Conservation (phyloP, 2,113 vertebrate species). For the Pandion haliaetus region DNA sequence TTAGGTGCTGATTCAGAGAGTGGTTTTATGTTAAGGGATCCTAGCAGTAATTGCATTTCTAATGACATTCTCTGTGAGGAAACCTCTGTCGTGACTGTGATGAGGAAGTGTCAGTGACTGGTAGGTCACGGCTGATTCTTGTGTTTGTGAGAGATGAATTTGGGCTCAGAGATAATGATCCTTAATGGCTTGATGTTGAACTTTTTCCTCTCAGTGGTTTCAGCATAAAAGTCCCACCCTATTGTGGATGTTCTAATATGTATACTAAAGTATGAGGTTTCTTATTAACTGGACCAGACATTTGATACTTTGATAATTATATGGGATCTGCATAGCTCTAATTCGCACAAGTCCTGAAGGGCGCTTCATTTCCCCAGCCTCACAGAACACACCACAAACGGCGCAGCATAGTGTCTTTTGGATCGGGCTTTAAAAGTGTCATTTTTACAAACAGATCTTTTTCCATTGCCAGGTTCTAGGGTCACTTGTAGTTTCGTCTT, state of each 20-base stretch:
- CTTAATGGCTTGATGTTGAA: not conserved
- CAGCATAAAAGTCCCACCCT: not conserved
- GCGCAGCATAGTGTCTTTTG: not conserved
- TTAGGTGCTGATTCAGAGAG: not conserved
- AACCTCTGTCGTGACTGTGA: not conserved
- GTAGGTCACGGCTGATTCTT: not conserved
- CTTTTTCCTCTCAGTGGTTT: not conserved
- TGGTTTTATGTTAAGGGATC: constrained; percentile 4
- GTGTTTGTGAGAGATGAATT: not conserved
- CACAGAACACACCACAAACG: not conserved
- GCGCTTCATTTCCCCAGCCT: not conserved
- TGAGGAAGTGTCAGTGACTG: not conserved
- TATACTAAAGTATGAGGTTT: not conserved
- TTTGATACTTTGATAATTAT: not conserved
- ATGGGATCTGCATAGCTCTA: not conserved
- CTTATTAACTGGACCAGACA: not conserved
- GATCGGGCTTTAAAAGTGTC: not conserved
- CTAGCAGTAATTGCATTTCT: not conserved
- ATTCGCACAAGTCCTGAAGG: not conserved
- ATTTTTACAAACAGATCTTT: not conserved
- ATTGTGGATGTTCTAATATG: not conserved
- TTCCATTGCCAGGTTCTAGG: not conserved
- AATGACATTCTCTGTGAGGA: constrained; percentile 1
- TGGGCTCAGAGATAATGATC: not conserved
- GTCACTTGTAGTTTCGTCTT: not conserved